Evolutionary conservation across 2,113 vertebrate species (phyloP).

Genomic region (rat (Rattus norvegicus)): GRCr8 NC_086032.1:73747001-73747500

Average conservation of each 20-base stretch:
- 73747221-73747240: not conserved
- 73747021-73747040: not conserved
- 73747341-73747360: not conserved
- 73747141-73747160: not conserved
- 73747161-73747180: not conserved
- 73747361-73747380: not conserved
- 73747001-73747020: not conserved
- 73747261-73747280: not conserved
- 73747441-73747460: not conserved
- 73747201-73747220: not conserved
- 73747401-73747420: not conserved
- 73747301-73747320: not conserved
- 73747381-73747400: not conserved
- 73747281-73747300: not conserved
- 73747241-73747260: not conserved
- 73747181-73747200: not conserved
- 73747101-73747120: not conserved
- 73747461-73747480: not conserved
- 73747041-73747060: not conserved
- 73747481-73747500: not conserved
- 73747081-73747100: not conserved
- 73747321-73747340: not conserved
- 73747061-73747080: not conserved
- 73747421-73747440: not conserved
- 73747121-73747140: not conserved